Conservation (phyloP, 2,797 vertebrate genomes). For the Poliocrania exsul region DNA sequence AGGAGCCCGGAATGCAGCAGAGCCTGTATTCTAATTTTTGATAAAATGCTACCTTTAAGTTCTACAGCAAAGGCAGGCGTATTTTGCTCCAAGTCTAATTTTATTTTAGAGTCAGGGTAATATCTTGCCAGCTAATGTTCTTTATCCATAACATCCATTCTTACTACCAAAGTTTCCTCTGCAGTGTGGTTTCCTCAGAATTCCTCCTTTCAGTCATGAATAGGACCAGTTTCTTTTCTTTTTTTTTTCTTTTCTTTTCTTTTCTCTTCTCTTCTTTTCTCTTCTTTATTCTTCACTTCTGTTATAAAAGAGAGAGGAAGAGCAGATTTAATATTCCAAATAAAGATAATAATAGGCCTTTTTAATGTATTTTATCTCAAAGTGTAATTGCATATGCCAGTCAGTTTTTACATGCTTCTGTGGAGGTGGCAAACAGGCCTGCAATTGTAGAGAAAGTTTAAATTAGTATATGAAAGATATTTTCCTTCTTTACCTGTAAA, state of each 20-base stretch:
- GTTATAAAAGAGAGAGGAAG: neutral
- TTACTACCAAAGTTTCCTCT: neutral
- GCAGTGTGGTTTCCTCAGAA: neutral
- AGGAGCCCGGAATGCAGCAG: neutral
- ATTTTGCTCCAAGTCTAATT: conserved; percentile 6
- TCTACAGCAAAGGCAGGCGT: neutral
- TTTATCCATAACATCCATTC: neutral
- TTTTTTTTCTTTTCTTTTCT: too few relatives aligned
- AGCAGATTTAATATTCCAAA: neutral
- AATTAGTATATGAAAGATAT: neutral
- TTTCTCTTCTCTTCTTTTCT: too few relatives aligned
- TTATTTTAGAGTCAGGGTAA: neutral
- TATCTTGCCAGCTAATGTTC: neutral
- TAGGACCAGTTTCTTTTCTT: neutral
- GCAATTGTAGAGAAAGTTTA: neutral
- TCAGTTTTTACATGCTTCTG: neutral
- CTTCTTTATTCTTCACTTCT: too few relatives aligned
- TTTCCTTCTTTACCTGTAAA: neutral
- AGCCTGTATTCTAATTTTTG: neutral
- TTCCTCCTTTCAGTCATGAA: neutral
- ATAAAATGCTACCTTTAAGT: neutral
- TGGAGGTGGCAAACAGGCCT: neutral
- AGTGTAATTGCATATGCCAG: neutral
- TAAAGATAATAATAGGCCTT: neutral
- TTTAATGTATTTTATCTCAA: neutral